Conservation (phyloP, 2,113 vertebrate genomes). For the Bubo scandiacus region DNA sequence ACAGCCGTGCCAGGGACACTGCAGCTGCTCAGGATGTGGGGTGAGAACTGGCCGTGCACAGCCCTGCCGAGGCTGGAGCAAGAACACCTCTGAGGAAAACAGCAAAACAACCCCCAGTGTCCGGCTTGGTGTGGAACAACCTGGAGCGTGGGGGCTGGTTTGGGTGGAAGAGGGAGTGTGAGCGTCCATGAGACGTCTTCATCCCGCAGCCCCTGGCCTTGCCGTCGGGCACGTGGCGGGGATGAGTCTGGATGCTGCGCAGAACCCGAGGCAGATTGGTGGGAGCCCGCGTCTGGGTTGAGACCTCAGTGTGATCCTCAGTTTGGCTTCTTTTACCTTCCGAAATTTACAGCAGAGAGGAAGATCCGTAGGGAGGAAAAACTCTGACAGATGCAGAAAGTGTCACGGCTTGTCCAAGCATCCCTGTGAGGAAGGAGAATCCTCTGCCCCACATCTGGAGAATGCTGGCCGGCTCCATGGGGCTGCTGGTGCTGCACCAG, state of each 20-base stretch:
- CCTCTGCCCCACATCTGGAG: background rate
- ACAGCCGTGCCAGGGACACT: background rate
- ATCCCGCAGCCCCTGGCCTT: background rate
- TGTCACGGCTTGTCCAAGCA: background rate
- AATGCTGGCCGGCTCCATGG: background rate
- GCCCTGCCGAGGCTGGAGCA: background rate
- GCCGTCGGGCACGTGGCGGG: rapidly evolving
- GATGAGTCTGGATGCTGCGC: background rate
- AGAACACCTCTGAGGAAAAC: background rate
- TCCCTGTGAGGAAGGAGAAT: background rate
- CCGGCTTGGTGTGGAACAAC: background rate
- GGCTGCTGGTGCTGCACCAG: background rate
- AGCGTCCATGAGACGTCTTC: background rate
- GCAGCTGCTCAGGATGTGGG: slow-evolving; percentile 43
- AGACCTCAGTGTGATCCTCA: rapidly evolving
- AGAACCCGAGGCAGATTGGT: rapidly evolving
- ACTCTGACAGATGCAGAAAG: background rate
- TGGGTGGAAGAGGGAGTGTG: background rate
- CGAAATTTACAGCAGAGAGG: rapidly evolving
- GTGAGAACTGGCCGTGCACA: background rate
- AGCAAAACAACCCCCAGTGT: background rate
- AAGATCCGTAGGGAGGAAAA: background rate
- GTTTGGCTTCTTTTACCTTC: background rate
- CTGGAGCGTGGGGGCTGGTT: background rate
- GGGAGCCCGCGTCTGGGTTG: rapidly evolving